Evolutionary conservation across 2,888 invertebrate genomes (phyloP).

Genomic region (Azorinus chamasolen): DNA sequence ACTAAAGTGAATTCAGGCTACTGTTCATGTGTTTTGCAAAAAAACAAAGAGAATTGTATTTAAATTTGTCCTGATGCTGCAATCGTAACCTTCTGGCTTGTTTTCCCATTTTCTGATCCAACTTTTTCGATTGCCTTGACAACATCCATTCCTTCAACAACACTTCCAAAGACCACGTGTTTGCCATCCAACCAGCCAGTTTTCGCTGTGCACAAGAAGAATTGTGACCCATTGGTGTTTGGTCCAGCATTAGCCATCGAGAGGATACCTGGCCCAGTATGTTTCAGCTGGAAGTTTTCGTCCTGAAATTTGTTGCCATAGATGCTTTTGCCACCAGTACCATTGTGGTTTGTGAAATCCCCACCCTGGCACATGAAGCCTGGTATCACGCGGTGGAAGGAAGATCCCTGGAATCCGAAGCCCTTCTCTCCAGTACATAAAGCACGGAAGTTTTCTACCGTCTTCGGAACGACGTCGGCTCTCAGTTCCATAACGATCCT

Average conservation of each 20-base stretch:
- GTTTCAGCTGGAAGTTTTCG: constrained; percentile 98
- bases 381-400: constrained; percentile 86
- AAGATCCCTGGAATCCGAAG: constrained; percentile 85
- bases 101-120: constrained; percentile 94
- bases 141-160: constrained; percentile 91
- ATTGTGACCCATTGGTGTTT: constrained; percentile 99
- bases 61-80: constrained; percentile 92
- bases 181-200: constrained; percentile 91
- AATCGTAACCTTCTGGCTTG: constrained; percentile 93
- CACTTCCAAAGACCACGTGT: constrained; percentile 77
- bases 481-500: constrained; percentile 92
- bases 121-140: constrained; percentile 72
- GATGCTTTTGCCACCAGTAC: constrained; percentile 95
- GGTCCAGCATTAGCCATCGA: constrained; percentile 99
- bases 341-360: constrained; percentile 85
- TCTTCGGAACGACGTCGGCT: constrained; percentile 96
- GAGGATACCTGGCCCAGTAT: constrained; percentile 95
- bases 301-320: constrained; percentile 98
- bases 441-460: constrained; percentile 95
- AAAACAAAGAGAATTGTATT: too few relatives aligned
- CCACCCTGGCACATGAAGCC: constrained; percentile 86
- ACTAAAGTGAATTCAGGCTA: too few relatives aligned
- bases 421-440: constrained; percentile 93
- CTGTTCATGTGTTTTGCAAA: too few relatives aligned
- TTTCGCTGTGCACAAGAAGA: constrained; percentile 94